These are phyloP conservation scores for Neolamprologus modestus DNA, from an alignment of 2,113 vertebrate genomes.

Conservation along the genomic window DNA sequence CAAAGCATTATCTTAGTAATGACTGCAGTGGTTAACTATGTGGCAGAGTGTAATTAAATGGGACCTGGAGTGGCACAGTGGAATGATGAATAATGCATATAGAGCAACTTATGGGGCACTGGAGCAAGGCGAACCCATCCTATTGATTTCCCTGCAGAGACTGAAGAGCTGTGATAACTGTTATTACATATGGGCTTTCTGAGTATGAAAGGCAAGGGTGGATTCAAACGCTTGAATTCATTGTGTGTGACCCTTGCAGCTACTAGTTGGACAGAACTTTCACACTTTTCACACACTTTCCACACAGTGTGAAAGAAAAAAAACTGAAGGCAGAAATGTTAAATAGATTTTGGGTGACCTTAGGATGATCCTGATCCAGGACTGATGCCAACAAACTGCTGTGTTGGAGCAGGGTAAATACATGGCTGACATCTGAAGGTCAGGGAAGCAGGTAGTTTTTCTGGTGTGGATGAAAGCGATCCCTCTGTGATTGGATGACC, in stretches of 20 bases:
- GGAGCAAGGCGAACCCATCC: not conserved
- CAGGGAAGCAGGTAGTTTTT: not conserved
- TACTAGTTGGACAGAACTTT: not conserved
- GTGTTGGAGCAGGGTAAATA: not conserved
- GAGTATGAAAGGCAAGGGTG: not conserved
- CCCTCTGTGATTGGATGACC: conserved; percentile 11
- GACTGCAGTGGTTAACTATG: conserved; percentile 6
- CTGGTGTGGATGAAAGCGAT: not conserved
- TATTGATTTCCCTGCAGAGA: not conserved
- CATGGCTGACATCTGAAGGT: conserved; percentile 15
- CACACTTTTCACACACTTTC: not conserved
- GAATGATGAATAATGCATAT: conserved; percentile 23
- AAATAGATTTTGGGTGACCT: not conserved
- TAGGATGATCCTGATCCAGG: not conserved
- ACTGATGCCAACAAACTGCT: not conserved
- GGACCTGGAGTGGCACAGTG: not conserved
- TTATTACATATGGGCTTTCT: not conserved
- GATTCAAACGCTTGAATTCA: not conserved
- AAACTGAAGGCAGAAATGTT: not conserved
- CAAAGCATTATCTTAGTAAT: not conserved
- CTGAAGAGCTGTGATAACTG: conserved; percentile 4
- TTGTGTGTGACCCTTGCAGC: not conserved
- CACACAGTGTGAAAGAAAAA: not conserved
- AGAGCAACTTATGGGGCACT: not conserved
- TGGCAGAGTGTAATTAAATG: conserved; percentile 23